Evolutionary conservation across 2,113 vertebrate species (phyloP).

Genomic region (Actinemys pallida): DNA sequence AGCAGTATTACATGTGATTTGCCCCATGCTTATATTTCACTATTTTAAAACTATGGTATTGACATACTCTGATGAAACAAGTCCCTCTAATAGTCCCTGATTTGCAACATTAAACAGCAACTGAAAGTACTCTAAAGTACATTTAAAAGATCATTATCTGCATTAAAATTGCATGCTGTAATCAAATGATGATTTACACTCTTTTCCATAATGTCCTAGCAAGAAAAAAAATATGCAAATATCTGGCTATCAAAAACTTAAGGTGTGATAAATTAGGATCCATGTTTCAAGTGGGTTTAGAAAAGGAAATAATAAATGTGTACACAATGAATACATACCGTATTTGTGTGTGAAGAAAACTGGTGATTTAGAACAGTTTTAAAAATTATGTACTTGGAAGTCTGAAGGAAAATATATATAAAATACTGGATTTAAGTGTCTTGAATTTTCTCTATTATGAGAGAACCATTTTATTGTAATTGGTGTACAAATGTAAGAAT

Average conservation of each 20-base stretch:
- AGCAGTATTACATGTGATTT: not conserved
- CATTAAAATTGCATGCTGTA: constrained; percentile 62
- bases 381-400: not conserved
- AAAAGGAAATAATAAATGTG: not conserved
- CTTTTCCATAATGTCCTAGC: constrained; percentile 46
- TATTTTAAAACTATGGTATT: constrained; percentile 21
- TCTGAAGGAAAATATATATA: not conserved
- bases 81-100: not conserved
- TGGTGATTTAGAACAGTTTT: not conserved
- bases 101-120: constrained; percentile 64
- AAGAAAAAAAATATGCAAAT: constrained; percentile 62
- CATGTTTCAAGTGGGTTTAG: constrained; percentile 44
- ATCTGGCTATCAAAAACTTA: constrained; percentile 51
- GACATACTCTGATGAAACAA: not conserved
- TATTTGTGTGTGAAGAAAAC: not conserved
- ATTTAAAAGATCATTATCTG: constrained; percentile 64
- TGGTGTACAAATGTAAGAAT: not conserved
- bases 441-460: not conserved
- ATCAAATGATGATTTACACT: constrained; percentile 52
- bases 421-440: not conserved
- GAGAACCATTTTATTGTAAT: not conserved
- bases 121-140: constrained; percentile 49
- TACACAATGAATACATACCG: not conserved
- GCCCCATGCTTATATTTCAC: not conserved
- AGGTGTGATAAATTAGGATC: constrained; percentile 25